A percentile compares a stretch with the other conserved stretches of the same genome.
Evolutionary conservation across 2,888 invertebrate genomes (phyloP).

Genomic region (Chalcosyrphus nemorum): DNA sequence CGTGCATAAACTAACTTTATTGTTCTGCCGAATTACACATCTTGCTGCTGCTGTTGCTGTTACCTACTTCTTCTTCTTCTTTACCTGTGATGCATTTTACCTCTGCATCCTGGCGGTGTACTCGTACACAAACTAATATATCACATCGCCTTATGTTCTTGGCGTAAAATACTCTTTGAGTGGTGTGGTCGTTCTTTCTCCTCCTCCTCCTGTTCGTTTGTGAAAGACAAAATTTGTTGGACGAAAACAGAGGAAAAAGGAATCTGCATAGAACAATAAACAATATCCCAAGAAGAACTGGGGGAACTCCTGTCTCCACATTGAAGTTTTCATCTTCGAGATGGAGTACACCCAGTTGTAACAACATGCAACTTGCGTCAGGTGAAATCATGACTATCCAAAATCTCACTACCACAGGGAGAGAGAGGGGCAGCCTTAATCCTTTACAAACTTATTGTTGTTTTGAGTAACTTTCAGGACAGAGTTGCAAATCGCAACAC

Average conservation of each 20-base stretch:
- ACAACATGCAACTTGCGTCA: constrained; percentile 15
- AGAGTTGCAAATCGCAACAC: constrained; percentile 39
- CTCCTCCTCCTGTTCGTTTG: background rate
- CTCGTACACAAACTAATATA: constrained; percentile 68
- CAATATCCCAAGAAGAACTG: constrained; percentile 31
- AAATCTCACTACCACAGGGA: constrained; percentile 12
- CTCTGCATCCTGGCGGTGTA: constrained; percentile 30
- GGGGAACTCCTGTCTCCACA: background rate
- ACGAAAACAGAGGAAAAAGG: constrained; percentile 16
- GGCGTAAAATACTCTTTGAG: constrained; percentile 58
- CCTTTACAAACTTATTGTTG: constrained; percentile 2
- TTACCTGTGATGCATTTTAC: constrained; percentile 50
- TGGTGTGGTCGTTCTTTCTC: background rate
- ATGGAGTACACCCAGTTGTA: background rate
- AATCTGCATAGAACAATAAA: constrained; percentile 71
- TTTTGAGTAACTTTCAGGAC: background rate
- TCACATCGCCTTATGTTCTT: constrained; percentile 71
- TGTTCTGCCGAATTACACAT: constrained; percentile 66
- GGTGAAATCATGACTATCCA: constrained; percentile 31
- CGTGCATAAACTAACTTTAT: constrained; percentile 67
- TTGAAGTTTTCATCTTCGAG: constrained; percentile 12
- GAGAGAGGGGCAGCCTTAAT: background rate
- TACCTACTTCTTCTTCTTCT: background rate
- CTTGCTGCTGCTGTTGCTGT: constrained; percentile 22
- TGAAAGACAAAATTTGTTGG: too few species aligned